Percentiles rank a stretch among this genome's conserved stretches.
Evolutionary conservation across 2,888 invertebrate genomes (phyloP).

Genomic region (Thereva nobilitata): DNA sequence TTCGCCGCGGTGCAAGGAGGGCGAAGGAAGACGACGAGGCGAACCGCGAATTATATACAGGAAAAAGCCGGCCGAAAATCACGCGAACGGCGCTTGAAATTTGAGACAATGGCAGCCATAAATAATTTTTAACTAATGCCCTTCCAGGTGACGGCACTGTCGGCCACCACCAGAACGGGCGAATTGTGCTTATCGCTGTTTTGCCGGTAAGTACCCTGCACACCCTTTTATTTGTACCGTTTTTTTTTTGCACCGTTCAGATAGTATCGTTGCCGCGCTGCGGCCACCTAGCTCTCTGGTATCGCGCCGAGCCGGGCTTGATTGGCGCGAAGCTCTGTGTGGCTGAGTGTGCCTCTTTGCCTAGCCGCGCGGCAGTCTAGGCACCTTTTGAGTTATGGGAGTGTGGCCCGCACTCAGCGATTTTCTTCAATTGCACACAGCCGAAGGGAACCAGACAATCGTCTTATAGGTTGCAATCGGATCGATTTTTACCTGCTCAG

Average conservation of each 20-base stretch:
- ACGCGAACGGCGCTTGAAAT: conserved; percentile 31
- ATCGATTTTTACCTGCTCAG: conserved; percentile 32
- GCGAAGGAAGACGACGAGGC: not conserved
- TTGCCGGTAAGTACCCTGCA: conserved; percentile 13
- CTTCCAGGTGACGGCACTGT: conserved; percentile 22
- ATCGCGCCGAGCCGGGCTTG: conserved; percentile 10
- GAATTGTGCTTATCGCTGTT: conserved; percentile 28
- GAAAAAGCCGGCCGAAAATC: conserved; percentile 8
- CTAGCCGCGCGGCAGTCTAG: not conserved
- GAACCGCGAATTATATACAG: conserved; percentile 3
- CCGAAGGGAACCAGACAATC: conserved; percentile 30
- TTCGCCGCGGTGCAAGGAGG: not conserved
- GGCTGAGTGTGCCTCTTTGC: conserved; percentile 19
- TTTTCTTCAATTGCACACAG: conserved; percentile 21
- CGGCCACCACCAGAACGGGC: conserved; percentile 15
- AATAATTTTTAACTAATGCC: conserved; percentile 41
- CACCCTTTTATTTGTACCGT: conserved; percentile 1
- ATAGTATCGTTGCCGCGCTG: conserved; percentile 20
- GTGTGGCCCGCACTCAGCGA: conserved; percentile 28
- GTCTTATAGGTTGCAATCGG: conserved; percentile 15
- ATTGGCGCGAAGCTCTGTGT: conserved; percentile 16
- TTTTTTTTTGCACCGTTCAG: conserved; percentile 1
- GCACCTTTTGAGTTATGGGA: conserved; percentile 12
- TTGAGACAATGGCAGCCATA: conserved; percentile 36
- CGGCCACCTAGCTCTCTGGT: conserved; percentile 26